Base-by-base conservation (phyloP, 1,140 invertebrate genomes). In the Drosophila tani region DNA sequence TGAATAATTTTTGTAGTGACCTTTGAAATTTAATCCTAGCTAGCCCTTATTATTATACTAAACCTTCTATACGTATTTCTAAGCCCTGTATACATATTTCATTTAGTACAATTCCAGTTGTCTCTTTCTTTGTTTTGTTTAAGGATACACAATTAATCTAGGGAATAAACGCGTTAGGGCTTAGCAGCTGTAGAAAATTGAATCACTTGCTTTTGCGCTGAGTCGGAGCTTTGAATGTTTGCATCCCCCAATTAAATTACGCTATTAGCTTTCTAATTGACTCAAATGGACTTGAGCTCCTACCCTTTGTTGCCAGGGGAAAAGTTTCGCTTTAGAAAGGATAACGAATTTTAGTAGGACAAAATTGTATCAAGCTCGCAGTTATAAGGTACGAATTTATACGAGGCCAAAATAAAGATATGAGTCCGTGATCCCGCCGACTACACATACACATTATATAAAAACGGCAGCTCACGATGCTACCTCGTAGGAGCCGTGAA, bases 211-310 rank as follows among this genome's bases (percentile, higher is more conserved):
- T 32, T 75, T 77, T 32, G 43, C 50, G 64, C 50, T 57, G 32
- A 50, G 64, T 56, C 49, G 1, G 38, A 56, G 75, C 56, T 56
- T 56, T 78, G 75, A 78, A 47, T 68, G 64, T 69, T 78, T 78
- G 65, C 60, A 27, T 62, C 64, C 45, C 15, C 19, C 47, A 78
- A 78, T 78, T 78, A n/a, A 78, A 60, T 78, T 78, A 78, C 55
- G 50, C 40, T 47, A 78, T 77, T 78, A 78, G 75, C 65, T 50
- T 57, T 58, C 29, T 46, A 57, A 59, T 49, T 21, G 74, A 50
- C 56, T 55, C 56, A 77, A 62, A 49, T 49, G 50, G 74, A 50
- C 67, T 70, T 32, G 43, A 29, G 32, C 46, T 51, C 49, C 69
- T 47, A 45, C 12, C 65, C 50, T 51, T 76, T 68, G 27, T 56